These are phyloP conservation scores for Hyperoplus lanceolatus DNA, from an alignment of 2,797 vertebrate genomes.

Conservation along the genomic window DNA sequence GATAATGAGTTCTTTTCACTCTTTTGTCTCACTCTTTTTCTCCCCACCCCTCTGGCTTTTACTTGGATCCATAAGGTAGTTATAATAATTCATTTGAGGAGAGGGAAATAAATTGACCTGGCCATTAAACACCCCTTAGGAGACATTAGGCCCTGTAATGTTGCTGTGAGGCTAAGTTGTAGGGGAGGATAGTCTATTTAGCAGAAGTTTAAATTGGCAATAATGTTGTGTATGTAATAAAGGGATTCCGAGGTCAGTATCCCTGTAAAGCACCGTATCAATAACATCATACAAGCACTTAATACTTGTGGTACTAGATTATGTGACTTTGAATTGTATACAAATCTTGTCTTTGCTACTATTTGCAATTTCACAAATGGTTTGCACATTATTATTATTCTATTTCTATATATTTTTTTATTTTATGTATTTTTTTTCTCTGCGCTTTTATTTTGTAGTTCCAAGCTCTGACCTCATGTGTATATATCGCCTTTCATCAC, in stretches of 20 bases:
- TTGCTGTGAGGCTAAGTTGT: slow-evolving; percentile 18
- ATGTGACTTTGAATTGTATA: neutral
- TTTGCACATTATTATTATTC: neutral
- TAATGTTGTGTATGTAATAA: neutral
- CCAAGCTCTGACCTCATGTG: slow-evolving; percentile 9
- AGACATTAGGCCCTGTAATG: slow-evolving; percentile 34
- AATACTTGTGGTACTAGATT: neutral
- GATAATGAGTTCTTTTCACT: slow-evolving; percentile 52
- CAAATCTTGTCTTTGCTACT: neutral
- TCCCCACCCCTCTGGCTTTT: slow-evolving; percentile 31
- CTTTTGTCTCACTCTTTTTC: slow-evolving; percentile 38
- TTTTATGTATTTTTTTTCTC: neutral
- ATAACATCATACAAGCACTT: neutral
- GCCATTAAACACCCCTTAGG: slow-evolving; percentile 44
- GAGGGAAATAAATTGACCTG: slow-evolving; percentile 44
- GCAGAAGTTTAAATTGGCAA: slow-evolving; percentile 32
- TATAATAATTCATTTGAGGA: slow-evolving; percentile 52
- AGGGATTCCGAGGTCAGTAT: neutral
- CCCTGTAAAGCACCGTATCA: neutral
- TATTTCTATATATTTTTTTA: neutral
- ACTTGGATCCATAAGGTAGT: slow-evolving; percentile 53
- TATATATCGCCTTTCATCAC: slow-evolving; percentile 24
- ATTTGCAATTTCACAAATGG: neutral
- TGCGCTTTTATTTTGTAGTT: slow-evolving; percentile 26
- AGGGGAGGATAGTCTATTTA: slow-evolving; percentile 30